Percentiles rank a stretch among this genome's conserved stretches.
Conservation (phyloP, 2,113 vertebrate genomes). For the Mionectes macconnelli region DNA sequence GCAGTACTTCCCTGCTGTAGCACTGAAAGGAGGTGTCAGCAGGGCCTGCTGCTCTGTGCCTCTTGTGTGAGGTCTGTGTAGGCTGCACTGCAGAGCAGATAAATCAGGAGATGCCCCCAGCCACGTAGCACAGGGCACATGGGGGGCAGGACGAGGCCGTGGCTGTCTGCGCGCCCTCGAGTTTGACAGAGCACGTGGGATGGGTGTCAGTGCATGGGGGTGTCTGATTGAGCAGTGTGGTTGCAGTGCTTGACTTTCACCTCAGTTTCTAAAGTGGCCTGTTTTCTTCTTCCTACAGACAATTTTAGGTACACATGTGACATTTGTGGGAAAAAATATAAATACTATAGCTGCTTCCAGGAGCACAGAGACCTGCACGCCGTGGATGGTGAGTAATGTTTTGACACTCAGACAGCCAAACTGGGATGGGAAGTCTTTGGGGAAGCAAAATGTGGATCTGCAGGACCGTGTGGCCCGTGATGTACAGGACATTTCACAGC, state of each 20-base stretch:
- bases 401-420: neutral
- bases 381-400: constrained; percentile 88
- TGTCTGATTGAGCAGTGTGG: neutral
- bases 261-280: neutral
- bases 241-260: neutral
- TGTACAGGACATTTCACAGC: neutral
- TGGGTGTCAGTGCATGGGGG: neutral
- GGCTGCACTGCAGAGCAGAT: neutral
- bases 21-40: neutral
- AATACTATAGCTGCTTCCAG: constrained; percentile 99
- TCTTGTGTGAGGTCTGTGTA: neutral
- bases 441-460: neutral
- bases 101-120: neutral
- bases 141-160: neutral
- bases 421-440: neutral
- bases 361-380: constrained; percentile 97
- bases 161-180: neutral
- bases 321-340: constrained; percentile 98
- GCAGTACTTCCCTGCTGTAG: neutral
- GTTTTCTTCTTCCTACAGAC: constrained; percentile 75
- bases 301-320: constrained; percentile 98
- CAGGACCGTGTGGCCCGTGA: rapidly evolving
- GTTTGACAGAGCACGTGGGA: neutral
- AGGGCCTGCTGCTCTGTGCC: neutral
- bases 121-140: rapidly evolving